Percentiles rank a stretch among this genome's conserved stretches.
These are phyloP conservation scores for Hirtodrosophila alboralis DNA, from an alignment of 2,888 invertebrate genomes.

Conservation along the genomic window DNA sequence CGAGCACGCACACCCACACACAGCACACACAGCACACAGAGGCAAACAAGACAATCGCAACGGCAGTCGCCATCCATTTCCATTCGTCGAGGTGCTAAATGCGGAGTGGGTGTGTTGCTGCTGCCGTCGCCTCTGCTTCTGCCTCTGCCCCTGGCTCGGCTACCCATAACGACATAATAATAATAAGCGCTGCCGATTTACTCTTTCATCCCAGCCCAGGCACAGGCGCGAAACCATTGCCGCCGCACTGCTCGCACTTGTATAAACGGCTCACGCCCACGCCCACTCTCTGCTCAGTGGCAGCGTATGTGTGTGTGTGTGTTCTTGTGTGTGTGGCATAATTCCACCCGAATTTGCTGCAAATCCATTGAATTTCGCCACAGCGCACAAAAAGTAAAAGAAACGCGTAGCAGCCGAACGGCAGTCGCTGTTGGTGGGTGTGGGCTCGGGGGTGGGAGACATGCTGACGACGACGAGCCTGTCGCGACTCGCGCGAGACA, in stretches of 20 bases:
- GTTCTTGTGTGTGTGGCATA: slow-evolving; percentile 60
- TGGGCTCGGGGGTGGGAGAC: slow-evolving; percentile 2
- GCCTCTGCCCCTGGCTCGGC: slow-evolving; percentile 14
- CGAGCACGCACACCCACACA: slow-evolving; percentile 39
- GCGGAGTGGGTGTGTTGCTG: slow-evolving; percentile 66
- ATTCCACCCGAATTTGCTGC: slow-evolving; percentile 81
- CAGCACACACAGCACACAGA: slow-evolving; percentile 20
- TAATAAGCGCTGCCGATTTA: slow-evolving; percentile 72
- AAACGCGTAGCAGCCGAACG: slow-evolving; percentile 72
- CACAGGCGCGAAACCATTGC: slow-evolving; percentile 64
- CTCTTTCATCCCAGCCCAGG: slow-evolving; percentile 76
- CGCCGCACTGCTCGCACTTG: slow-evolving; percentile 68
- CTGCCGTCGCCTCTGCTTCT: slow-evolving; percentile 7
- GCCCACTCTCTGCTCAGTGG: slow-evolving; percentile 61
- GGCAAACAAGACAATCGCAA: slow-evolving; percentile 1
- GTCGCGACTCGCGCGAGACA: slow-evolving; percentile 47
- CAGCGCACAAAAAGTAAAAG: slow-evolving; percentile 72
- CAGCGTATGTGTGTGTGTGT: slow-evolving; percentile 7
- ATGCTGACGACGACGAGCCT: slow-evolving; percentile 34
- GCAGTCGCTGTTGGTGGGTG: slow-evolving; percentile 17
- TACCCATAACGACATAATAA: slow-evolving; percentile 53
- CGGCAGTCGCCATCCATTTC: slow-evolving; percentile 62
- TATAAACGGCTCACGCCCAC: slow-evolving; percentile 68
- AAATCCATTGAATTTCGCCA: slow-evolving; percentile 78
- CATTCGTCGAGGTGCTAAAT: slow-evolving; percentile 75